Evolutionary conservation across 2,888 invertebrate species (phyloP), one percentile per base, ranked within the genome.

Genomic region (Mechanitis messenoides): DNA sequence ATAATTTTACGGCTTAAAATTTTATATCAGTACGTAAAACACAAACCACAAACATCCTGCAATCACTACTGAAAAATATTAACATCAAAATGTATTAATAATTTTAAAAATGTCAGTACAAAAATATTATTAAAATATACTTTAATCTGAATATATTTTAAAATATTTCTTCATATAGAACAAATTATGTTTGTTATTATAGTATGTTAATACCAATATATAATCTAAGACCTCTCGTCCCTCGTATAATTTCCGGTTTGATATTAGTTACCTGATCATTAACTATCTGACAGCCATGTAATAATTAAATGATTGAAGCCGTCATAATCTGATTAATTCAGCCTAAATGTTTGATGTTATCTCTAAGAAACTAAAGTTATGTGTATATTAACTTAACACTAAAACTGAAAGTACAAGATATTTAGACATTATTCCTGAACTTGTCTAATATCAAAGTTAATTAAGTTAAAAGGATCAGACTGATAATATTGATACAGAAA

Each of bases 401-500:
- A 5, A 5, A 35, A 35, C 35, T 35, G 35, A 35, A 35, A 35
- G 35, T 35, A 35, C 35, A 35, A 20, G 20, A 20, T 35, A 35
- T 35, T 35, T 5, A 35, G 6, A 35, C 6, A 35, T 35, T 5
- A 5, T 35, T 35, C 6, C 4, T 6, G 3, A 35, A 35, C 35
- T 35, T 35, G 35, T 5, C 3, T 9, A 42, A 9, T 42, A 42
- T 42, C 3, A 42, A 7, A 42, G 3, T 42, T 42, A 42, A 42
- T 42, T 9, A 42, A 28, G 33, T 56, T 56, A 12, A 20, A 45
- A 55, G 35, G 33, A 31, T 50, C 12, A 20, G 20, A 20, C 20
- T 20, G 20, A 11, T 11, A 35, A 54, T 38, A 33, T 45, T 55
- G 56, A 54, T 33, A 57, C 53, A 50, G 33, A 58, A 53, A 33